Evolutionary conservation across 2,113 vertebrate species (phyloP).

Genomic region (Chunga burmeisteri): DNA sequence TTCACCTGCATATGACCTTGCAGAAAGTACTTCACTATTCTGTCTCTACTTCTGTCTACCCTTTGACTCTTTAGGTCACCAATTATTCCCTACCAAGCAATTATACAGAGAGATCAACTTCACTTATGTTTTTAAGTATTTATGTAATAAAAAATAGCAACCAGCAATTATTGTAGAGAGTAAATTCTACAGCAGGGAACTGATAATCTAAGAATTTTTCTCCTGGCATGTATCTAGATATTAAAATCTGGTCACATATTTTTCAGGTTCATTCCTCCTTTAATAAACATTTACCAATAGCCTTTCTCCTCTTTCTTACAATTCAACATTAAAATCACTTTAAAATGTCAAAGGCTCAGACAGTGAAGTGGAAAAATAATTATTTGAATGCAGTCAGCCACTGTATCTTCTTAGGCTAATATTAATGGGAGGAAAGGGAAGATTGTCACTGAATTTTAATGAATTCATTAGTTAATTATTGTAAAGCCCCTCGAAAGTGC

Average conservation of each 20-base stretch:
- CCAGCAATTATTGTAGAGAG: neutral
- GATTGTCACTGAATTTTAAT: slow-evolving; percentile 32
- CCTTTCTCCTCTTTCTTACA: neutral
- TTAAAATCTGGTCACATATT: neutral
- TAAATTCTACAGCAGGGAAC: neutral
- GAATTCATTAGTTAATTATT: slow-evolving; percentile 46
- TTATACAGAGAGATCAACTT: neutral
- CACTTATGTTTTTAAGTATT: neutral
- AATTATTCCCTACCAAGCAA: neutral
- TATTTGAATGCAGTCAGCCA: neutral
- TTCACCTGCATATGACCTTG: neutral
- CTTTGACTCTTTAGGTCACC: neutral
- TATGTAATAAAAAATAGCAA: neutral
- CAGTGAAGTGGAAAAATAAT: slow-evolving; percentile 32
- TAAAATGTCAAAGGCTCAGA: slow-evolving; percentile 8
- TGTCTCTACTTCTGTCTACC: neutral
- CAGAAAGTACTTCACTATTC: neutral
- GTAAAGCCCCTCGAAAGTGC: neutral
- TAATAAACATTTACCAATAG: neutral
- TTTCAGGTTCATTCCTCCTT: neutral
- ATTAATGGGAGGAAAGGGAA: slow-evolving; percentile 20
- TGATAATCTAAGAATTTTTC: neutral
- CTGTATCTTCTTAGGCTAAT: neutral
- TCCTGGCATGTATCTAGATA: neutral
- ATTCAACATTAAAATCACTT: neutral